These are phyloP conservation scores for Reinhardtius hippoglossoides DNA, from an alignment of 2,113 vertebrate genomes.

Conservation along the genomic window DNA sequence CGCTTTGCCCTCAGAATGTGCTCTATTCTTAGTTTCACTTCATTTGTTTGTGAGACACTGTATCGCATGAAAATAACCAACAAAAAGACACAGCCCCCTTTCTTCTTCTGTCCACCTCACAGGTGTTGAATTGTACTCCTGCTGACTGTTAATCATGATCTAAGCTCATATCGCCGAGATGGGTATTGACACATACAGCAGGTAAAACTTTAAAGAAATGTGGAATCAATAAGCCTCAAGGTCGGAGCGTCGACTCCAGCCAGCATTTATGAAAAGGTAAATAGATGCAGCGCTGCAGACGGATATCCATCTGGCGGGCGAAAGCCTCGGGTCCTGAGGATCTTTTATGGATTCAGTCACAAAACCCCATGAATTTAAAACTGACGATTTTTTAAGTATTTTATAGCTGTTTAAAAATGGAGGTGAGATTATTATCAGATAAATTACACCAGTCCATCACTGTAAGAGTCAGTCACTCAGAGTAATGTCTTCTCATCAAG, in stretches of 20 bases:
- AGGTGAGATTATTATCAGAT: constrained; percentile 63
- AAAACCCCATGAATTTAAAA: constrained; percentile 54
- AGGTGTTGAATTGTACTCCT: constrained; percentile 42
- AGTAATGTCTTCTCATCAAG: constrained; percentile 54
- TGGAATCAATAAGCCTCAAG: constrained; percentile 54
- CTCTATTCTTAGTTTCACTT: constrained; percentile 65
- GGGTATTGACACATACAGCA: constrained; percentile 50
- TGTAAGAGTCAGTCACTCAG: constrained; percentile 36
- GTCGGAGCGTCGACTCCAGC: constrained; percentile 26
- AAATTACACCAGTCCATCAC: constrained; percentile 61
- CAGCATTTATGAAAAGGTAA: constrained; percentile 31
- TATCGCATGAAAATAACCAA: constrained; percentile 10
- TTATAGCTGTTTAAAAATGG: constrained; percentile 63
- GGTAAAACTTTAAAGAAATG: constrained; percentile 47
- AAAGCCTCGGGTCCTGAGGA: constrained; percentile 30
- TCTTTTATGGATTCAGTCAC: constrained; percentile 55
- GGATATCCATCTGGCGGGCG: constrained; percentile 15
- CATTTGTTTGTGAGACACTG: constrained; percentile 56
- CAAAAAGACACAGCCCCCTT: background rate
- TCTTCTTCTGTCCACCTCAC: background rate
- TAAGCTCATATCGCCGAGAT: constrained; percentile 22
- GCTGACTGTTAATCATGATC: constrained; percentile 52
- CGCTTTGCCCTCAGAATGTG: constrained; percentile 43
- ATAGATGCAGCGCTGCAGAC: background rate
- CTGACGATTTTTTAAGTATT: constrained; percentile 61